Base-by-base conservation (phyloP, 2,888 invertebrate genomes). In the Pachydiplax longipennis region DNA sequence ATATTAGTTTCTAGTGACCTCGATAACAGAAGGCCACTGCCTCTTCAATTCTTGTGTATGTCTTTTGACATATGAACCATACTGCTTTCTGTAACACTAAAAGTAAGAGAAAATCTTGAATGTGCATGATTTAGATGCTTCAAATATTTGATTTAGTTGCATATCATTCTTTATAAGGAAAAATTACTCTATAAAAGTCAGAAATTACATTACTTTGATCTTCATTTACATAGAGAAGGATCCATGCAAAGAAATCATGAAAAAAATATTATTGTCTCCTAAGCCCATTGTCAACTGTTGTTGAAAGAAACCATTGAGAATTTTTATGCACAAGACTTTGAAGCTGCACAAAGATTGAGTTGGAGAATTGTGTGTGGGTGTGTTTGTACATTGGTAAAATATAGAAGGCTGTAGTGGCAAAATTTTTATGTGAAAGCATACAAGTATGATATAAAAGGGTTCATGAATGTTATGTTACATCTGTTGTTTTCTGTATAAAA, bases 401-500 rank as follows among this genome's bases (percentile, higher is more conserved):
- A 65, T 87, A 87, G 87, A 87, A 87, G 87, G 87, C 87, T 37
- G 87, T 87, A 87, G 87, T 40, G 40, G 87, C 87, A 87, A 61
- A 58, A 61, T 87, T 87, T 87, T 87, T 61, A 87, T 87, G 87
- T 87, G 87, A 87, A 61, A 87, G 87, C 87, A 87, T 87, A 87
- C 87, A 61, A 82, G 61, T 65, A 87, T 87, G 61, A 87, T 87
- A 87, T 65, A 87, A 87, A 87, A 87, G 87, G 87, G 87, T 87
- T 87, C 61, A 87, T 87, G 61, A 87, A 87, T 37, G 58, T 61
- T 87, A 87, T 61, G 87, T 87, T 61, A 87, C 87, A 87, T 61
- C 87, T 87, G 87, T 87, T 87, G 87, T 87, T 87, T 87, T 87
- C 87, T 87, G 61, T 87, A 87, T 87, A 61, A 87, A 87, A 87